A percentile compares a stretch with the other conserved stretches of the same genome.
Evolutionary conservation across 2,797 vertebrate species (phyloP).

Genomic region (Lateolabrax maculatus): DNA sequence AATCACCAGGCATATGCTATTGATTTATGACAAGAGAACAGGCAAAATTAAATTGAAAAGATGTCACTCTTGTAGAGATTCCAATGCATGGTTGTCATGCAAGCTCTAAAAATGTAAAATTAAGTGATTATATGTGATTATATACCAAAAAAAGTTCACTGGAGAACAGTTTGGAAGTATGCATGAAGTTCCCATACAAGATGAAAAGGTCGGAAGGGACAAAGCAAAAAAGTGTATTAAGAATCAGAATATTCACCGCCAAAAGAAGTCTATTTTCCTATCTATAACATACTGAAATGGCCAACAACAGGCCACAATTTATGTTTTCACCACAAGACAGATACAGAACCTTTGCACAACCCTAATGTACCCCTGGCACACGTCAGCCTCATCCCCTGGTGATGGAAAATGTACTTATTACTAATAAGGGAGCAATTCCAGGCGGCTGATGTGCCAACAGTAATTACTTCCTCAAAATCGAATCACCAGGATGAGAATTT

Average conservation of each 20-base stretch:
- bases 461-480: conserved; percentile 59
- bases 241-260: not conserved
- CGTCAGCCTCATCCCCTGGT: conserved; percentile 11
- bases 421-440: conserved; percentile 42
- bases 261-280: not conserved
- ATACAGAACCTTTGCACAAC: not conserved
- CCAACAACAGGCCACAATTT: not conserved
- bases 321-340: not conserved
- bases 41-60: not conserved
- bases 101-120: not conserved
- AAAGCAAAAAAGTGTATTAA: not conserved
- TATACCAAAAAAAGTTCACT: not conserved
- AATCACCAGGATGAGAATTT: conserved; percentile 30
- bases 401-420: conserved; percentile 24
- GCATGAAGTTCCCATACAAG: not conserved
- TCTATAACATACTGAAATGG: not conserved
- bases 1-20: not conserved
- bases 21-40: conserved; percentile 15
- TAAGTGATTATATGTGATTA: not conserved
- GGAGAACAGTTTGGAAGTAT: not conserved
- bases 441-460: conserved; percentile 34
- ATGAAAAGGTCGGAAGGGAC: too few relatives aligned
- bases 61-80: not conserved
- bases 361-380: conserved; percentile 9
- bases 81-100: not conserved